Evolutionary conservation across 2,113 vertebrate species (phyloP).

Genomic region (Pionites leucogaster): DNA sequence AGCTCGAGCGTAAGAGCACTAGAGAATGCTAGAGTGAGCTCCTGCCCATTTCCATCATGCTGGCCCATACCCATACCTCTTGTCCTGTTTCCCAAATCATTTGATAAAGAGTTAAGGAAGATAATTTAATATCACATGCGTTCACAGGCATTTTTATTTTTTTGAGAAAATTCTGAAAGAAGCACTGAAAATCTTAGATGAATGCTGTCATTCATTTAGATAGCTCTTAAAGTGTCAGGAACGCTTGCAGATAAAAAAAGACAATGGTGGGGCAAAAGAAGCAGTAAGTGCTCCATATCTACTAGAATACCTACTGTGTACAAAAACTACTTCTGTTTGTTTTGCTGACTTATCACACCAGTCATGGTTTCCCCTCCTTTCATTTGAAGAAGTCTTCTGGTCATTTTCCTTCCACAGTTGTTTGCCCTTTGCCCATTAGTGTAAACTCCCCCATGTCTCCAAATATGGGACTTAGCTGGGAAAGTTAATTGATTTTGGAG

Average conservation of each 20-base stretch:
- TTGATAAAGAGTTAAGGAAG: background rate
- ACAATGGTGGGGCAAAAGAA: fast-evolving
- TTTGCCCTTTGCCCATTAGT: background rate
- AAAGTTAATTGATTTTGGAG: background rate
- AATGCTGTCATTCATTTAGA: background rate
- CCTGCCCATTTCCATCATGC: background rate
- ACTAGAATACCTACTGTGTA: background rate
- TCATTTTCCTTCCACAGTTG: background rate
- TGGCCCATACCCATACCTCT: background rate
- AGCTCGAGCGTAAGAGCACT: background rate
- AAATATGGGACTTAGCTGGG: background rate
- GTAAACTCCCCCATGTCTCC: background rate
- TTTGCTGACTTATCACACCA: background rate
- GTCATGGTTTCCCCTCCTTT: background rate
- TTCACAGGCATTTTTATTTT: background rate
- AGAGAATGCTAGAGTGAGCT: background rate
- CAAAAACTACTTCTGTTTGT: background rate
- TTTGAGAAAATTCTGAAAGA: background rate
- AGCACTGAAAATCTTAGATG: background rate
- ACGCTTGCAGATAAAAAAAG: background rate
- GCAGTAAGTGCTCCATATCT: background rate
- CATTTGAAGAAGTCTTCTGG: background rate
- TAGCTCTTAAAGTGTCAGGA: background rate
- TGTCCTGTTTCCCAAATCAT: background rate
- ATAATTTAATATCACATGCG: background rate